A percentile compares a stretch with the other conserved stretches of the same genome.
Conservation (phyloP, 2,113 vertebrate genomes). For the Otolemur garnettii region DNA sequence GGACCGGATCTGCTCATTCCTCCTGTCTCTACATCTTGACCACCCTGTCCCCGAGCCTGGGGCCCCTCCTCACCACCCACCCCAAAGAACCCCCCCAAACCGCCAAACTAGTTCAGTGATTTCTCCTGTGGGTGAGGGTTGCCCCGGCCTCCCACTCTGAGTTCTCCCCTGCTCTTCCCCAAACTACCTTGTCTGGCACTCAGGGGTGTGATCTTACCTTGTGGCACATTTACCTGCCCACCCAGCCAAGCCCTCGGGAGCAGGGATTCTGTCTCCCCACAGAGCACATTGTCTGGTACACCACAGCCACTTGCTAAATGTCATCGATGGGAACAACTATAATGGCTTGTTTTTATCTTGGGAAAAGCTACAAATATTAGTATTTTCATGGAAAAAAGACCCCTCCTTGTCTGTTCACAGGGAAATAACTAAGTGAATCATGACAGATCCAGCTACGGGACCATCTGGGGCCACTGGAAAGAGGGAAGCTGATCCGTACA, state of each 20-base stretch:
- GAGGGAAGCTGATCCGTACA: background rate
- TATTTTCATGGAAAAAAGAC: background rate
- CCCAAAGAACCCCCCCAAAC: background rate
- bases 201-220: background rate
- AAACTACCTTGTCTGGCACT: background rate
- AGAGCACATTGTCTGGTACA: background rate
- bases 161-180: background rate
- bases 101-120: background rate
- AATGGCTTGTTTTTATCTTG: background rate
- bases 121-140: background rate
- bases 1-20: background rate
- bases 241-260: background rate
- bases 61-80: background rate
- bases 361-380: background rate
- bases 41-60: background rate
- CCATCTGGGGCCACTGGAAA: background rate
- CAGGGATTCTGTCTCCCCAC: background rate
- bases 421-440: background rate
- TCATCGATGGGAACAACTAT: background rate
- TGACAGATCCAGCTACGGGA: background rate
- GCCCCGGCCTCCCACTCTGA: accelerated
- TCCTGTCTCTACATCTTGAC: background rate
- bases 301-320: background rate
- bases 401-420: background rate
- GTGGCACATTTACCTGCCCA: background rate